Conservation (phyloP, 2,797 vertebrate genomes). For the Pantherophis vulpinus region DNA sequence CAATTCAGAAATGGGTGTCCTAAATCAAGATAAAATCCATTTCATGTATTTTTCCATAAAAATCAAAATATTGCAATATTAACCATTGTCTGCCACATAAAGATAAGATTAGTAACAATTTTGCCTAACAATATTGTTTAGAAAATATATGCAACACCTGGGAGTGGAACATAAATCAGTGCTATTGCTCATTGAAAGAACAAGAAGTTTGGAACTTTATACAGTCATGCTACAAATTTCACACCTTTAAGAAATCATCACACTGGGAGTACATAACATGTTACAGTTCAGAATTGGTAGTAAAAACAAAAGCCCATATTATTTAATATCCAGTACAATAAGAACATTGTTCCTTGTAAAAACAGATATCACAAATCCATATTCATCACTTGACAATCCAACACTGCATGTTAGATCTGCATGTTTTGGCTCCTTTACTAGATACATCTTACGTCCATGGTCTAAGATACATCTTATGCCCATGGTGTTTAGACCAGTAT, state of each 20-base stretch:
- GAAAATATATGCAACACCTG: constrained; percentile 51
- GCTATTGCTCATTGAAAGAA: constrained; percentile 69
- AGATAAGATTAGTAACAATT: constrained; percentile 47
- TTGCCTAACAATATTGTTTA: constrained; percentile 50
- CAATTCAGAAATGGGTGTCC: constrained; percentile 66
- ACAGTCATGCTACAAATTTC: constrained; percentile 77
- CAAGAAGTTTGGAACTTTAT: constrained; percentile 64
- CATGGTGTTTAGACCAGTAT: constrained; percentile 17
- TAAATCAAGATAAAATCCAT: constrained; percentile 68
- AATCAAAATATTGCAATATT: constrained; percentile 67
- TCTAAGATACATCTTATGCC: constrained; percentile 14
- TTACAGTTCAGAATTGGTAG: background rate
- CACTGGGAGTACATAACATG: constrained; percentile 53
- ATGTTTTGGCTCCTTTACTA: constrained; percentile 42
- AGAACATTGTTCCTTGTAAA: constrained; percentile 60
- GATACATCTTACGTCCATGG: constrained; percentile 15
- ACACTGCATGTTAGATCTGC: constrained; percentile 44
- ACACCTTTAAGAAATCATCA: constrained; percentile 64
- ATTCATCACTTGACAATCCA: constrained; percentile 45
- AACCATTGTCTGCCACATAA: constrained; percentile 60
- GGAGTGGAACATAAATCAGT: constrained; percentile 37
- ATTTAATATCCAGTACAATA: constrained; percentile 56
- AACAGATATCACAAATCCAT: constrained; percentile 43
- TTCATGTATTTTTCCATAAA: constrained; percentile 64
- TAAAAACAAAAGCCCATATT: constrained; percentile 52